Evolutionary conservation across 2,113 vertebrate species (phyloP).

Genomic region (Martes martes): DNA sequence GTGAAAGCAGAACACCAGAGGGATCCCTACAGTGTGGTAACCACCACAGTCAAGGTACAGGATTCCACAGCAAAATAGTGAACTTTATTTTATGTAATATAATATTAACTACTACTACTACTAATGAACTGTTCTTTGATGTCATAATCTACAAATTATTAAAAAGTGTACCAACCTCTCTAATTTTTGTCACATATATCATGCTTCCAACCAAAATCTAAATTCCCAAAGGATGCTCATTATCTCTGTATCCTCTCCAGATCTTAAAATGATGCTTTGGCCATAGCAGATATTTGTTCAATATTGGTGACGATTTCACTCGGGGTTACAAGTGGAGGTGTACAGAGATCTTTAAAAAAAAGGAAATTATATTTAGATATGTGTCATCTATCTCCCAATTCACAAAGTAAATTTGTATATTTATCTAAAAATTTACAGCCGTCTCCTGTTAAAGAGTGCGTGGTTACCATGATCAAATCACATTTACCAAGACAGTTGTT

Average conservation of each 20-base stretch:
- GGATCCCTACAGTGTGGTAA: too few relatives aligned
- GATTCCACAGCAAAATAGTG: neutral
- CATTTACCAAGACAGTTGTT: neutral
- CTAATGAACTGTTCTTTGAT: neutral
- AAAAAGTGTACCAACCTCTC: neutral
- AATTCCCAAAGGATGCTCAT: neutral
- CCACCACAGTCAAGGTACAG: too few relatives aligned
- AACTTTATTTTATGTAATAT: neutral
- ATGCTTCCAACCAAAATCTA: neutral
- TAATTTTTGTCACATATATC: neutral
- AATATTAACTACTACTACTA: neutral
- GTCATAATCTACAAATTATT: neutral
- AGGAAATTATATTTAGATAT: neutral
- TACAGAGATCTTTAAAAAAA: neutral
- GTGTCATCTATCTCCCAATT: neutral
- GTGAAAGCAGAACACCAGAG: neutral
- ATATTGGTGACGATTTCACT: neutral
- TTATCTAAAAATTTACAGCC: neutral
- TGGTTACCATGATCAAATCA: neutral
- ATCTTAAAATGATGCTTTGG: neutral
- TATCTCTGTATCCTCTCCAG: neutral
- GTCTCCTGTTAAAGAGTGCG: neutral
- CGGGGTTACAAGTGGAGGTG: neutral
- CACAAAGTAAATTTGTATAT: neutral
- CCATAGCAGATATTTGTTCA: neutral